Evolutionary conservation across 2,888 invertebrate genomes (phyloP), one percentile per base, ranked within the genome.

Genomic region (Arge pagana): DNA sequence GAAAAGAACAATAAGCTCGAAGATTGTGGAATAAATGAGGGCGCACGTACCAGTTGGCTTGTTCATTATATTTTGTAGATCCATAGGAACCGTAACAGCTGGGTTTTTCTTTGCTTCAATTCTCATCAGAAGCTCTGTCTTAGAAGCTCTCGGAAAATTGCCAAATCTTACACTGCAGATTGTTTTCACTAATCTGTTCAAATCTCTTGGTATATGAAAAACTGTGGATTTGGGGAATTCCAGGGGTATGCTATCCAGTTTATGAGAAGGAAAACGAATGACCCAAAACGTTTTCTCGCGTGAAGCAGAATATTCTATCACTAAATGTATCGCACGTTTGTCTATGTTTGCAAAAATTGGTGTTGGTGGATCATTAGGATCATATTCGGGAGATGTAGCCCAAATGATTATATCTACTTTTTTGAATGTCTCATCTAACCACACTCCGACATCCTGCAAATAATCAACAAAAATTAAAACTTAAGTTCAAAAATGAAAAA

Each of bases 241-340:
- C 35, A 66, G 65, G 3, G 76, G 75, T 11, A 76, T 50, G 35
- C 74, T 68, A 3, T 66, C 62, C 15, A 61, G 18, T 11, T 62
- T 65, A 40, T 75, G 74, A 52, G 77, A 77, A 1, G 76, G 75
- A 48, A 77, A 64, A 24, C 72, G 61, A 8, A 76, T 43, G 3
- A 64, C 51, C 30, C 69, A 72, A 53, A 70, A 74, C 13, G 63
- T 61, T 52, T 71, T 75, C 18, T 65, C 67, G 13, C 61, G 58
- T 1, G 57, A 54, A 2, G 60, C 56, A 43, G 66, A 66, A 52
- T 70, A 68, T 41, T 74, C 72, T 48, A 67, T 68, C 1, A 73
- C 45, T 26, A 75, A 52, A 50, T 63, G 58, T 3, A 73, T 50
- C 8, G 71, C 65, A 40, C 69, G 63, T 54, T 63, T 65, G 36